These are phyloP conservation scores for Poeciliopsis gracilis DNA, from an alignment of 2,797 vertebrate species.

Conservation along the genomic window DNA sequence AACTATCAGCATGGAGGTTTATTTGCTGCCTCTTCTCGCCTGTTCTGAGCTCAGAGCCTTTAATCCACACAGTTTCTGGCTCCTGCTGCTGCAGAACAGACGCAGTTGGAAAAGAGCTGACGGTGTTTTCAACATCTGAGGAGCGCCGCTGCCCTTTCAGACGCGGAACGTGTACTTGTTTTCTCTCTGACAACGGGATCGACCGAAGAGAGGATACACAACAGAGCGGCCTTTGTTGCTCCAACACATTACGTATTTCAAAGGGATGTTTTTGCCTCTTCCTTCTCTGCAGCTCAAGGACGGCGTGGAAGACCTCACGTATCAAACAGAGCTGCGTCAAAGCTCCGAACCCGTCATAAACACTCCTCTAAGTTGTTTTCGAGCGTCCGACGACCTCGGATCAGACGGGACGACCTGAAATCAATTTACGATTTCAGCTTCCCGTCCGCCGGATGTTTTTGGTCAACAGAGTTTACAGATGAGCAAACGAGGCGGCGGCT, in stretches of 20 bases:
- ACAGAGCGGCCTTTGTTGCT: not conserved
- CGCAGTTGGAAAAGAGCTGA: slow-evolving; percentile 25
- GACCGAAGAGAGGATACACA: slow-evolving; percentile 24
- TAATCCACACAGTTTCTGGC: not conserved
- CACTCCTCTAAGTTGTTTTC: not conserved
- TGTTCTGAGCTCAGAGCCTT: not conserved
- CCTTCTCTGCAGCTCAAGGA: not conserved
- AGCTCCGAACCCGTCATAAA: not conserved
- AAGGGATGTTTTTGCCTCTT: not conserved
- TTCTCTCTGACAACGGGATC: slow-evolving; percentile 49
- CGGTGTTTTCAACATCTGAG: slow-evolving; percentile 43
- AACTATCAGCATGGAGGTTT: not conserved
- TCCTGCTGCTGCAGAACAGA: slow-evolving; percentile 13
- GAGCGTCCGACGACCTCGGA: not conserved
- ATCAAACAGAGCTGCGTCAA: not conserved
- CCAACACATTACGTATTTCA: not conserved
- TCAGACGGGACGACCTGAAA: not conserved
- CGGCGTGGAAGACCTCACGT: not conserved
- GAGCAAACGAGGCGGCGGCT: not conserved
- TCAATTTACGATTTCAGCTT: not conserved
- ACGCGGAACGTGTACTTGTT: slow-evolving; percentile 46
- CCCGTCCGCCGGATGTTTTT: not conserved
- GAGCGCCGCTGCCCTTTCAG: slow-evolving; percentile 46
- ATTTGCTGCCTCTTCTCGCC: not conserved
- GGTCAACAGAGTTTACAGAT: not conserved